These are phyloP conservation scores for Phlogophora meticulosa DNA, from an alignment of 2,888 invertebrate genomes.

Conservation along the genomic window DNA sequence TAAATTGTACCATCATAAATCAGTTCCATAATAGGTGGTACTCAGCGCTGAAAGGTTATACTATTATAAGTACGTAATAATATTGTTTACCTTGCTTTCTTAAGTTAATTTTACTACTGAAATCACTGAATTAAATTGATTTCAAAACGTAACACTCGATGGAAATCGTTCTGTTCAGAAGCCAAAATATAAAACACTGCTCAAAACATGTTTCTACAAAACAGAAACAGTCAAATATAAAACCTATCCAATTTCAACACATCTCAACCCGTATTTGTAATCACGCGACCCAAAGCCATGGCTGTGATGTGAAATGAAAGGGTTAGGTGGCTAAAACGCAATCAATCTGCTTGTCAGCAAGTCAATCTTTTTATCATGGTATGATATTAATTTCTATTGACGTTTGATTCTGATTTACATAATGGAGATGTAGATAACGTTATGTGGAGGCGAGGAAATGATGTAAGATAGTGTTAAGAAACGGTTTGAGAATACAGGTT, in stretches of 20 bases:
- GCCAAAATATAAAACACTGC: background rate
- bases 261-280: conserved; percentile 32
- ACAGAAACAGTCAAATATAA: background rate
- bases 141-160: too few relatives aligned
- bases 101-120: too few relatives aligned
- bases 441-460: background rate
- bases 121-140: too few relatives aligned
- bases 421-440: conserved; percentile 19
- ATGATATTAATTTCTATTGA: conserved; percentile 70
- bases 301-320: conserved; percentile 72
- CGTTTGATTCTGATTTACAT: conserved; percentile 53
- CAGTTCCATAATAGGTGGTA: too few relatives aligned
- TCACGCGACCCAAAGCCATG: conserved; percentile 65
- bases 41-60: too few relatives aligned
- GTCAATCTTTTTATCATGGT: conserved; percentile 70
- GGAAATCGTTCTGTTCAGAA: background rate
- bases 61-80: too few relatives aligned
- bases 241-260: background rate
- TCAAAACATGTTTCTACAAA: background rate
- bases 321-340: conserved; percentile 73
- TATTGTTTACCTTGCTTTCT: too few relatives aligned
- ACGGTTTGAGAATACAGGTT: background rate
- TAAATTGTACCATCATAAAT: too few relatives aligned
- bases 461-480: background rate
- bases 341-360: conserved; percentile 75